Evolutionary conservation across 2,888 invertebrate species (phyloP).

Genomic region (Chaitophorus viminalis): DNA sequence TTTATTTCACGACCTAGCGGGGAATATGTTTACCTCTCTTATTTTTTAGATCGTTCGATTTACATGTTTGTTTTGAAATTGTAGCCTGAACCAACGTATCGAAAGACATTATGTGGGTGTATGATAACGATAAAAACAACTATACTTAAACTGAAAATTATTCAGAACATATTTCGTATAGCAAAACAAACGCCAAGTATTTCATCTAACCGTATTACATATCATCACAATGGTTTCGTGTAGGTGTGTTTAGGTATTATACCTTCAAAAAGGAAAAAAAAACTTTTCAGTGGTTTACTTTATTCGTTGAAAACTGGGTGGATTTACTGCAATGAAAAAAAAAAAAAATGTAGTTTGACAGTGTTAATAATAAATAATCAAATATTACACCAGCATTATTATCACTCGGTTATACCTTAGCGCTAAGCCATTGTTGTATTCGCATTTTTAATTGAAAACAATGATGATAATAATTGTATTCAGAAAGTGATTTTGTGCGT

Average conservation of each 20-base stretch:
- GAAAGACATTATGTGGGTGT: background rate
- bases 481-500: background rate
- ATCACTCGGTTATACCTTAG: background rate
- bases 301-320: no score
- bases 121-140: background rate
- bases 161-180: background rate
- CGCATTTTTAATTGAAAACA: background rate
- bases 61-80: background rate
- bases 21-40: background rate
- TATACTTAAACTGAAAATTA: background rate
- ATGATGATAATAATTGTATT: background rate
- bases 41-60: background rate
- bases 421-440: background rate
- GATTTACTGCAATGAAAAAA: no score
- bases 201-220: background rate
- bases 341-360: no score
- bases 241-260: background rate
- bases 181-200: background rate
- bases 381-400: background rate
- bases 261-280: no score
- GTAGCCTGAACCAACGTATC: background rate
- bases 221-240: background rate
- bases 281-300: no score
- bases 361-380: background rate
- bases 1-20: background rate